Evolutionary conservation across 2,797 vertebrate species (phyloP), one percentile per base, ranked within the genome.

Genomic region (Alcedo quadribrachys): DNA sequence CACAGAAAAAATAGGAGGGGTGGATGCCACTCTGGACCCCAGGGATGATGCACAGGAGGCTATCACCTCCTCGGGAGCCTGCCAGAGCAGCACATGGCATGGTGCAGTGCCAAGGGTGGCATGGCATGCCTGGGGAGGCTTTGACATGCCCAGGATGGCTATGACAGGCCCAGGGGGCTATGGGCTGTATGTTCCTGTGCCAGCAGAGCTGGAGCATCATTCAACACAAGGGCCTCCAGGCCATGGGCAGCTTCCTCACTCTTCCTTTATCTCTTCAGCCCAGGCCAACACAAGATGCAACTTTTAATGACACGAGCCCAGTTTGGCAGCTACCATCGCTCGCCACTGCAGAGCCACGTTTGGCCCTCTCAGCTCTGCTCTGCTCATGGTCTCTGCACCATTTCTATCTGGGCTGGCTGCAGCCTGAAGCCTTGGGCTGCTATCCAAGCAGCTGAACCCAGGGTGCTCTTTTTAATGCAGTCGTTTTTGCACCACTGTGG

Each of bases 301-400:
- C 58, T 28, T 40, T 54, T 32, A 17, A 40, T 25, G 32, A 42
- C 27, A 8, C 0, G 21, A 53, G 61, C 16, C 30, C 3, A 1
- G 8, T 65, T 68, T 54, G 33, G 53, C 35, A 37, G 2, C 32
- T 45, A 3, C 57, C 3, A 2, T 27, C 15, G 28, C 48, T 71
- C 8, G 17, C 33, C 32, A 14, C 19, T 0, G 0, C n/a, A 12
- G 22, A 69, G 48, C 32, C 2, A 1, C 1, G 0, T 25, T 55
- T 27, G 37, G 30, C 18, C 60, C 11, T 33, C 68, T 53, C 0
- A 1, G 20, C 15, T 27, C 24, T 5, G 46, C 75, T 80, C 45
- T 69, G 43, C 15, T 48, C 33, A 43, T 45, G 12, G 5, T 24
- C 46, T 55, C 51, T 24, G 62, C 40, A 28, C 9, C 15, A 0